Evolutionary conservation across 2,113 vertebrate species (phyloP).

Genomic region (Gulo gulo): DNA sequence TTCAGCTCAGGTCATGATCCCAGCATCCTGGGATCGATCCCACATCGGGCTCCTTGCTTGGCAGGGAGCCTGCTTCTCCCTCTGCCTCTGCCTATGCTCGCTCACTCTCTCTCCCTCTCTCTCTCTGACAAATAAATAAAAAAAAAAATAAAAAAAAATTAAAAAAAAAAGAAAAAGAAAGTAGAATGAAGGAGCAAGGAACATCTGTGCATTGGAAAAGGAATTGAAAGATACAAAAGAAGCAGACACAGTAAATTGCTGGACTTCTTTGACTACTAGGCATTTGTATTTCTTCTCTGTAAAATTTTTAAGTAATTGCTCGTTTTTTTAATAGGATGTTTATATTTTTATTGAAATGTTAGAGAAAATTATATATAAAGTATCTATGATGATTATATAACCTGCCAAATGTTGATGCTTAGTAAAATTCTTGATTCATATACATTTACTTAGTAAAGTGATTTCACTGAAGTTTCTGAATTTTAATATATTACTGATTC

Average conservation of each 20-base stretch:
- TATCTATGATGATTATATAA: neutral
- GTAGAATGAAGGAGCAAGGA: neutral
- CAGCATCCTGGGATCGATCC: too few species aligned
- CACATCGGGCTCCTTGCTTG: too few species aligned
- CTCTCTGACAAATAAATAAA: too few species aligned
- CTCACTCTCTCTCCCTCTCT: too few species aligned
- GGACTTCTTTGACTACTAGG: neutral
- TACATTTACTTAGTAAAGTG: neutral
- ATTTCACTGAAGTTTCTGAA: neutral
- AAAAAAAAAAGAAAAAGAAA: neutral
- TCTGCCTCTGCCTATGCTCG: too few species aligned
- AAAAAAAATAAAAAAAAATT: too few species aligned
- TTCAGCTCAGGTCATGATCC: too few species aligned
- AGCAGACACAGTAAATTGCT: neutral
- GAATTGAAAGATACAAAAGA: neutral
- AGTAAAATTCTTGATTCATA: neutral
- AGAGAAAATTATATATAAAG: neutral
- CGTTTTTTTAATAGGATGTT: neutral
- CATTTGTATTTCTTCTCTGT: neutral
- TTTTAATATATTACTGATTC: neutral
- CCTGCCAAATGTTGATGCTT: neutral
- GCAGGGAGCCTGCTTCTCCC: too few species aligned
- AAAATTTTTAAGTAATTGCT: neutral
- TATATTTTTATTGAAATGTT: neutral
- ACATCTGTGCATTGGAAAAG: neutral